Evolutionary conservation across 2,888 invertebrate genomes (phyloP), one percentile per base, ranked within the genome.

Genomic region (Plebejus anna): DNA sequence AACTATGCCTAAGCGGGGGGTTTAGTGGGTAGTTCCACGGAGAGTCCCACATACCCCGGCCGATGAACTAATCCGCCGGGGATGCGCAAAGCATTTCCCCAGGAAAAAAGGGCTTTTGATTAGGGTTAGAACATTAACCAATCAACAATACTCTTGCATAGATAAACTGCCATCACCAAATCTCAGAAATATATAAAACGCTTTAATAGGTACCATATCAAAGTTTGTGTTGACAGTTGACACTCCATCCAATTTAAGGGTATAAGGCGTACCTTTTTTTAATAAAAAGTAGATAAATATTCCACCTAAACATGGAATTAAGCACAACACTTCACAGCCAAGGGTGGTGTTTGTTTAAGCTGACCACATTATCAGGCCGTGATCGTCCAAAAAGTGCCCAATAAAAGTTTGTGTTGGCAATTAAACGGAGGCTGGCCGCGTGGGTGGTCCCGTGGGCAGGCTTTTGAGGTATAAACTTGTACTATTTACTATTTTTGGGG

Each of bases 371-470:
- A 82, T 81, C 80, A 80, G 79, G 80, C 81, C 80, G 79, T 80
- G 79, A 79, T 79, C 77, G 80, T 79, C 78, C 82, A 85, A 84
- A 83, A 83, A 79, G 82, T 85, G 84, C 28, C 47, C 85, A 87
- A 87, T 88, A 86, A 87, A 88, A 91, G 90, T 92, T 92, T 90
- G 88, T 84, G 81, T 85, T 86, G 85, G 84, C 91, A 90, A 92
- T 92, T 92, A 93, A 91, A 91, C 85, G 83, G 86, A 85, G 85
- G 88, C 88, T 83, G 82, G 82, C 83, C 81, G 87, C 84, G 88
- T 92, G 93, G 90, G 93, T 92, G 93, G 91, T 85, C 89, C 89
- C 32, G 66, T 32, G 32, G 32, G 66, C 4, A 66, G 66, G 32
- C 66, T 66, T 66, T 32, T 4, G 13, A 66, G 66, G 66, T 32